phyloP scores from a whole-genome alignment of 2,888 invertebrate species.

The Tipula confusa region DNA sequence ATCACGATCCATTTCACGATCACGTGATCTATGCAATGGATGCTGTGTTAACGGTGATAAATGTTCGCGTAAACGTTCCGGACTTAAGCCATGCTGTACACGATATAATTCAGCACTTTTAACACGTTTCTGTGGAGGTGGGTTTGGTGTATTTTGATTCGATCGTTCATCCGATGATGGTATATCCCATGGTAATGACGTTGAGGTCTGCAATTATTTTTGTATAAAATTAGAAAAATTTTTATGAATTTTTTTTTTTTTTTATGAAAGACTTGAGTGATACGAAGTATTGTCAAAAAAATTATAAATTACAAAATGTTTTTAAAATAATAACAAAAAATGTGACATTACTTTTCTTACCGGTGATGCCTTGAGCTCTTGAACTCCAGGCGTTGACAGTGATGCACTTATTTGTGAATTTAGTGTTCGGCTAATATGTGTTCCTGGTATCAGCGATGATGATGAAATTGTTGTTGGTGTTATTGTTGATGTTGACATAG shows the following conservation, averaged over 20 bases:
- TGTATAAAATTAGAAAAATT: slow-evolving; percentile 41
- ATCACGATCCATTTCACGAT: slow-evolving; percentile 41
- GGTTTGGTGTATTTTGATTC: slow-evolving; percentile 51
- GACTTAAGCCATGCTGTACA: slow-evolving; percentile 55
- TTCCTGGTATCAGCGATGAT: slow-evolving; percentile 35
- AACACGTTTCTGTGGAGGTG: slow-evolving; percentile 66
- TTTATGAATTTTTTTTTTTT: background rate
- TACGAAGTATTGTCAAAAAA: slow-evolving; percentile 28
- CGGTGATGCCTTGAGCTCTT: slow-evolving; percentile 50
- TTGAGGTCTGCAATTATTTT: slow-evolving; percentile 52
- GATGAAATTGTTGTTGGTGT: slow-evolving; percentile 36
- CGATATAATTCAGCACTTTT: slow-evolving; percentile 66
- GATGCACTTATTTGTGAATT: slow-evolving; percentile 37
- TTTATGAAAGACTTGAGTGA: no score
- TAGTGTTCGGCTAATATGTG: slow-evolving; percentile 38
- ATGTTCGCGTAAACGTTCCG: slow-evolving; percentile 49
- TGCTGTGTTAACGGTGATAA: slow-evolving; percentile 46
- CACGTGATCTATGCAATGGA: slow-evolving; percentile 46
- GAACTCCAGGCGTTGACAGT: slow-evolving; percentile 44
- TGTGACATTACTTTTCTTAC: slow-evolving; percentile 45
- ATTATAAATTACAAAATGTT: slow-evolving; percentile 28
- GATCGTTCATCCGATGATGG: slow-evolving; percentile 53
- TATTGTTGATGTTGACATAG: slow-evolving; percentile 16
- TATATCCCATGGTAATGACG: slow-evolving; percentile 61
- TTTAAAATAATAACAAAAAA: slow-evolving; percentile 21